Conservation (phyloP, 2,888 invertebrate genomes). For the Lepidocyrtinus sp. region DNA sequence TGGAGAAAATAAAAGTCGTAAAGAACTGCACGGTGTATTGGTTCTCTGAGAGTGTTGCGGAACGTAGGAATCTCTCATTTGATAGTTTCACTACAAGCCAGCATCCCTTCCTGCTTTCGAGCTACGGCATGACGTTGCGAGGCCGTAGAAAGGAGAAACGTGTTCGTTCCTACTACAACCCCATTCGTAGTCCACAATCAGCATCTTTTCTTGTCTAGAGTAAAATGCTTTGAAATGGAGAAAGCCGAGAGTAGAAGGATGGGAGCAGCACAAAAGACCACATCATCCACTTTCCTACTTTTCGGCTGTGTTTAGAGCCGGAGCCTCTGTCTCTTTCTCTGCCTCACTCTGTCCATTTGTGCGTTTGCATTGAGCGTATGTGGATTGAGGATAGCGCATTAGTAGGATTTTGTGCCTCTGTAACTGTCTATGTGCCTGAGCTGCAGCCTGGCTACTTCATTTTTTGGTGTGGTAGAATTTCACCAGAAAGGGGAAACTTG, state of each 20-base stretch:
- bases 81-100: neutral
- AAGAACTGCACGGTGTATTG: neutral
- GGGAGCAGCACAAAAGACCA: neutral
- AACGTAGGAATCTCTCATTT: too few relatives aligned
- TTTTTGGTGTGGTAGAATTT: neutral
- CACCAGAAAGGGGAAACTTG: neutral
- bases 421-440: too few relatives aligned
- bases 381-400: slow-evolving; percentile 13
- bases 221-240: neutral
- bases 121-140: neutral
- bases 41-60: too few relatives aligned
- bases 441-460: too few relatives aligned
- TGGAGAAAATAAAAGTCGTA: neutral
- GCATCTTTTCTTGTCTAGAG: neutral
- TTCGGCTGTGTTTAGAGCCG: neutral
- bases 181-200: neutral
- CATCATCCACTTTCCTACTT: neutral
- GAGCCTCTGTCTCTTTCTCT: neutral
- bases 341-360: neutral
- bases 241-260: neutral
- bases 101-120: neutral
- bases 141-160: slow-evolving; percentile 2
- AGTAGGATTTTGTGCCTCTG: neutral
- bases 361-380: neutral
- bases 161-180: slow-evolving; percentile 4